Conservation (phyloP, 2,113 vertebrate species). For the Micromys minutus region DNA sequence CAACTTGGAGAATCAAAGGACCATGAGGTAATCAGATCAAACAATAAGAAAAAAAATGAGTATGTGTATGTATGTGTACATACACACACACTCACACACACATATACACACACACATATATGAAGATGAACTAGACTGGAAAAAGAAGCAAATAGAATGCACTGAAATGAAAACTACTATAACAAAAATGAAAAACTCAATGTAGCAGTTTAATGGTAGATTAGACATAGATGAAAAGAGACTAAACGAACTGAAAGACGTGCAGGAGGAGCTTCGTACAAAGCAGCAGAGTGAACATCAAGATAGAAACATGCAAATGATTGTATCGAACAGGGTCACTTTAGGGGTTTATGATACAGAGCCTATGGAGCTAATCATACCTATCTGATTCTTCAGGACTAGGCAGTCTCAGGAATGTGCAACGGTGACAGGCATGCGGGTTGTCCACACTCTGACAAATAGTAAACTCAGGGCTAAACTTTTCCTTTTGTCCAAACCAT, state of each 20-base stretch:
- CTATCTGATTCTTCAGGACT: not conserved
- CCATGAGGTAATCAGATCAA: not conserved
- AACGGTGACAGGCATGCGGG: not conserved
- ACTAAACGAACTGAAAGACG: not conserved
- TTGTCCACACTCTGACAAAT: not conserved
- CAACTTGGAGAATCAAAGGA: not conserved
- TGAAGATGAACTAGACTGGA: not conserved
- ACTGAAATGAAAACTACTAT: not conserved
- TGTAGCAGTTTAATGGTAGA: not conserved
- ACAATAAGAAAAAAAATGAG: no score
- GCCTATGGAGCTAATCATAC: not conserved
- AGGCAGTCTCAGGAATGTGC: not conserved
- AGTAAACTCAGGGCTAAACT: not conserved
- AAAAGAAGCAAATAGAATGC: slow-evolving; percentile 38
- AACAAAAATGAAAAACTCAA: slow-evolving; percentile 40
- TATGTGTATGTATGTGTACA: no score
- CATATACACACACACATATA: no score
- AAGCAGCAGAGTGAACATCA: not conserved
- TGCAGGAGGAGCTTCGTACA: not conserved
- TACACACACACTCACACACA: no score
- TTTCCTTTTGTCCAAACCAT: not conserved
- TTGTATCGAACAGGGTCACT: not conserved
- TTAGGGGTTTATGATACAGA: not conserved
- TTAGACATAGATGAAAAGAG: slow-evolving; percentile 32
- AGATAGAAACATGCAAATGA: not conserved